phyloP scores from a whole-genome alignment of 1,140 invertebrate species.

The Atopsyche davidsoni region DNA sequence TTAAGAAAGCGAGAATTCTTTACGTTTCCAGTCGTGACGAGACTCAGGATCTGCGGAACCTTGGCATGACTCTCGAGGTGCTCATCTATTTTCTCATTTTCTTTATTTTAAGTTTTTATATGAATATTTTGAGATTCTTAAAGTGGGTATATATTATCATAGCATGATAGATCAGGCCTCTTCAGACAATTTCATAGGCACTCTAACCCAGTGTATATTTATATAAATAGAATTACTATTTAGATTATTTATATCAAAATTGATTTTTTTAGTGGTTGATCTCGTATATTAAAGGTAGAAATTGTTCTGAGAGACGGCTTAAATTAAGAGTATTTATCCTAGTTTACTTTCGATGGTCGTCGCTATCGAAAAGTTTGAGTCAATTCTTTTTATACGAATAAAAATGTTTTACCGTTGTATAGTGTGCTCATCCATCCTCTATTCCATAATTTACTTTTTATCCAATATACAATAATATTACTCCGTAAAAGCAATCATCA shows the following conservation, averaged over 20 bases:
- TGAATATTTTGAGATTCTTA: slow-evolving; percentile 21
- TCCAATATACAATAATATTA: neutral
- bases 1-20: too few relatives aligned
- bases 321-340: slow-evolving; percentile 21
- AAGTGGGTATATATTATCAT: neutral
- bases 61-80: slow-evolving; percentile 24
- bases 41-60: too few relatives aligned
- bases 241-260: slow-evolving; percentile 26
- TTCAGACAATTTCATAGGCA: slow-evolving; percentile 11
- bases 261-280: slow-evolving; percentile 31
- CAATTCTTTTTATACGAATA: slow-evolving; percentile 30
- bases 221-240: slow-evolving; percentile 19
- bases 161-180: neutral
- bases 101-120: slow-evolving; percentile 17
- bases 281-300: slow-evolving; percentile 26
- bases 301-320: slow-evolving; percentile 23
- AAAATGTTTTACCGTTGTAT: slow-evolving; percentile 13
- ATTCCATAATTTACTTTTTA: slow-evolving; percentile 6
- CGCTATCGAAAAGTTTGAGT: slow-evolving; percentile 16
- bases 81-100: slow-evolving; percentile 29
- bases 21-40: too few relatives aligned
- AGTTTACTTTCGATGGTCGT: slow-evolving; percentile 15
- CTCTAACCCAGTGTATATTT: slow-evolving; percentile 12
- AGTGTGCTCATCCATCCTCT: slow-evolving; percentile 20
- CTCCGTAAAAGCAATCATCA: slow-evolving; percentile 15